Base-by-base conservation (phyloP, 1,140 invertebrate species). In the Saccostrea echinata region DNA sequence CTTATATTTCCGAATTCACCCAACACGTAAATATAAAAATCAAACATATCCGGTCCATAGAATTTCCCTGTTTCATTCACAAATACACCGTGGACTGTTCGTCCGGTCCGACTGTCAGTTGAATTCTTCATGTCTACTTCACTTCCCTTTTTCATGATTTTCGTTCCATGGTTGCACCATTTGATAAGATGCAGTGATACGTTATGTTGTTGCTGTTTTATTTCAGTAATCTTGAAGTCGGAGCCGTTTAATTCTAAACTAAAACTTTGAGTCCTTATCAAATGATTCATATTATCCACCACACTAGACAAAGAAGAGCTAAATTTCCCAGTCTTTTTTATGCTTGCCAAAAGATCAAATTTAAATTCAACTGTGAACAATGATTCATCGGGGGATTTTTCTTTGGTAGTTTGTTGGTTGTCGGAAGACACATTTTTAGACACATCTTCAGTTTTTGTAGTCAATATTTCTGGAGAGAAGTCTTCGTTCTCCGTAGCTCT, bases 1-100 rank as follows among this genome's bases (percentile, higher is more conserved):
- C 89, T 86, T 30, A 88, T 84, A 51, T 89, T 86, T 9, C 87
- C 89, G 9, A 92, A 86, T 51, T 87, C 91, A 1, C 91, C 92
- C 12, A 86, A 84, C 0, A 94, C 86, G 64, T 90, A 86, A 9
- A 94, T 30, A 8, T 89, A 93, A 18, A 94, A 64, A 88, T 94
- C 93, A 85, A 91, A 94, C 81, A 91, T 86, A 11, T 92, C 92
- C 0, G 90, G 90, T n/a, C 68, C 86, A 83, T 94, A 92, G 27
- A 89, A 88, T 21, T 84, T 88, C 16, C 91, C 88, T n/a, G 93
- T 92, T 51, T 80, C 85, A 84, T 93, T 92, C 0, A 92, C 86
- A 84, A 92, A 92, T 24, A 94, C 61, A 30, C 87, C 80, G 6
- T 89, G 90, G 6, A 91, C 85, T 18, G 53, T 91, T 81, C 30